Base-by-base conservation (phyloP, 2,113 vertebrate species). In the Plotosus lineatus region DNA sequence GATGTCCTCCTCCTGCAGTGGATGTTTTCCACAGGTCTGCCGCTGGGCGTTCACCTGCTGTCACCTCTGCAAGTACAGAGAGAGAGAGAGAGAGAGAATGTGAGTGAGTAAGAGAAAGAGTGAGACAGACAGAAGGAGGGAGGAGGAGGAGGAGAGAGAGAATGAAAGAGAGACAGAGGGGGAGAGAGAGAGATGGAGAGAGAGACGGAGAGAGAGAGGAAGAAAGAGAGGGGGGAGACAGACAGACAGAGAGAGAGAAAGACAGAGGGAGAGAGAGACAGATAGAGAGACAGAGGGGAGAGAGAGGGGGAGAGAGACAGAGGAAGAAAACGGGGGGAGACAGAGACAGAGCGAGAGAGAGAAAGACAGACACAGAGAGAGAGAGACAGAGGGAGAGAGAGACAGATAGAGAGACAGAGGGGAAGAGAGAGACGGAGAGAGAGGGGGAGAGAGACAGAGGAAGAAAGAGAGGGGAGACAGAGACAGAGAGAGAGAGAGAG, bases 1-100 rank as follows among this genome's bases (percentile, higher is more conserved):
- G 84, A 97, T 92, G 86, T 99, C 98, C 86, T 99, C 97, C 83
- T 99, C 97, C 0, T 96, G 96, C 81, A 93, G 89, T 97, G 95
- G 15, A 92, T 83, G 17, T 99, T 99, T 87, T 98, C 97, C n/a
- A n/a, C n/a, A n/a, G n/a, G n/a, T n/a, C n/a, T n/a, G n/a, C n/a
- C n/a, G n/a, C n/a, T n/a, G n/a, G n/a, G n/a, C n/a, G n/a, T n/a
- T n/a, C n/a, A n/a, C n/a, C 89, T 98, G 97, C 88, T 97, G 96
- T 56, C 96, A 93, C 82, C 97, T 94, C 89, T 98, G 98, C 84
- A 95, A 85, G 84, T 98, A 99, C 98, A 86, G 53, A 89, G 46
- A 44, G 77, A 73, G 71, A 66, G 46, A 36, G 44, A 28, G 36
- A 56, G 19, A 17, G 31, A 36, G 33, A 33, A 4, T 14, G 50